A percentile compares a stretch with the other conserved stretches of the same genome.
These are phyloP conservation scores for Alethe castanea DNA, from an alignment of 2,113 vertebrate species.

Conservation along the genomic window DNA sequence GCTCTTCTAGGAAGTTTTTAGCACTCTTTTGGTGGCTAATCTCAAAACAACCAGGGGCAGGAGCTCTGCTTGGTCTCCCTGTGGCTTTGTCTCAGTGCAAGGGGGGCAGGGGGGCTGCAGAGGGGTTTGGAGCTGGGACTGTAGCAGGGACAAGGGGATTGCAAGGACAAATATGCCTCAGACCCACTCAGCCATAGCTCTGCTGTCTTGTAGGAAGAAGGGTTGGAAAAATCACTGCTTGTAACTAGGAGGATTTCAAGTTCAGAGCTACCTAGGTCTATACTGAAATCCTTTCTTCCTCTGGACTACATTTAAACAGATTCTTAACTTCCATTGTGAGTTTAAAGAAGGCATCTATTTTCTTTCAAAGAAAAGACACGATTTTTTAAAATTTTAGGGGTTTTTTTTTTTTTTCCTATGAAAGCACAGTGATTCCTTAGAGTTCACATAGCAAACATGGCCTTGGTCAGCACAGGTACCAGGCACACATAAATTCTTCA, in stretches of 20 bases:
- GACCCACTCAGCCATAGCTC: neutral
- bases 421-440: neutral
- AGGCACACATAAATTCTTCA: neutral
- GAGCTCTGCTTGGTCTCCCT: neutral
- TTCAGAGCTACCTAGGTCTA: neutral
- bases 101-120: neutral
- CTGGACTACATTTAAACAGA: neutral
- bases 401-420: neutral
- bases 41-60: neutral
- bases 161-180: neutral
- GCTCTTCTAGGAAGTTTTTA: neutral
- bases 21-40: neutral
- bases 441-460: neutral
- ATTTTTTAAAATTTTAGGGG: too few species aligned
- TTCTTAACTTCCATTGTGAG: neutral
- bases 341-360: neutral
- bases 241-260: neutral
- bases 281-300: neutral
- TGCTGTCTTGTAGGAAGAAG: neutral
- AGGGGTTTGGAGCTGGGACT: neutral
- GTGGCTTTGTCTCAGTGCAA: neutral
- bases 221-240: neutral
- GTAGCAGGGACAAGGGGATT: neutral
- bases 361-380: neutral
- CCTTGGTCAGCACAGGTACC: neutral